phyloP scores from a whole-genome alignment of 30 jellyfish, hydroid and myxozoan species.

The Aurelia sp. region DNA sequence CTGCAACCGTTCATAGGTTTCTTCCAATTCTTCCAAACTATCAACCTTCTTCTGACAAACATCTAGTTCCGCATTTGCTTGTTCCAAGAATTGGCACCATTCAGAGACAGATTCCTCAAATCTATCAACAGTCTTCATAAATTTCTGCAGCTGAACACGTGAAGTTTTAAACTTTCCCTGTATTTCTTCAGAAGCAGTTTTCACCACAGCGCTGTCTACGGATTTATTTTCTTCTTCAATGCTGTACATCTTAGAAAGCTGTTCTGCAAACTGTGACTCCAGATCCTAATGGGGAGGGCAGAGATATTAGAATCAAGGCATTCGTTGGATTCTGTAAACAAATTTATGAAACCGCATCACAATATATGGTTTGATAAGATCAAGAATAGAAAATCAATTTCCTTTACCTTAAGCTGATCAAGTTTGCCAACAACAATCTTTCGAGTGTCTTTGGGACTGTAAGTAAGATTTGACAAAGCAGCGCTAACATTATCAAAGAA shows the following conservation, averaged over 20 bases:
- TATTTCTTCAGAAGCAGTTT: background rate
- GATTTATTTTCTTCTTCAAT: background rate
- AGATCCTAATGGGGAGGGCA: constrained; percentile 1
- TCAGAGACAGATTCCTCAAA: constrained; percentile 47
- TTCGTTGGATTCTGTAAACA: background rate
- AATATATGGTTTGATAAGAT: background rate
- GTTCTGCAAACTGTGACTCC: background rate
- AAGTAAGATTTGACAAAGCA: constrained; percentile 4
- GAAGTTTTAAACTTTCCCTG: background rate
- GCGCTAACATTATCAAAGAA: background rate
- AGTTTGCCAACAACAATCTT: constrained; percentile 16
- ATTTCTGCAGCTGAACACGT: background rate
- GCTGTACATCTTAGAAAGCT: background rate
- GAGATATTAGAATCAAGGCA: background rate
- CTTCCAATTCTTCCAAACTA: constrained; percentile 38
- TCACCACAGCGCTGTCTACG: background rate
- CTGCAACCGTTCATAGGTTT: constrained; percentile 57
- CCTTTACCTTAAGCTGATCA: constrained; percentile 20
- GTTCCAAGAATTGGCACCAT: constrained; percentile 49
- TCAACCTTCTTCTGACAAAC: constrained; percentile 26
- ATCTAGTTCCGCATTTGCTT: constrained; percentile 39
- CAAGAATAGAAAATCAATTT: background rate
- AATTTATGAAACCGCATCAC: background rate
- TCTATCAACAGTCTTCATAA: background rate
- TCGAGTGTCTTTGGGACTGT: constrained; percentile 13